Conservation (phyloP, 2,888 invertebrate species). For the Gonocerus acuteangulatus region DNA sequence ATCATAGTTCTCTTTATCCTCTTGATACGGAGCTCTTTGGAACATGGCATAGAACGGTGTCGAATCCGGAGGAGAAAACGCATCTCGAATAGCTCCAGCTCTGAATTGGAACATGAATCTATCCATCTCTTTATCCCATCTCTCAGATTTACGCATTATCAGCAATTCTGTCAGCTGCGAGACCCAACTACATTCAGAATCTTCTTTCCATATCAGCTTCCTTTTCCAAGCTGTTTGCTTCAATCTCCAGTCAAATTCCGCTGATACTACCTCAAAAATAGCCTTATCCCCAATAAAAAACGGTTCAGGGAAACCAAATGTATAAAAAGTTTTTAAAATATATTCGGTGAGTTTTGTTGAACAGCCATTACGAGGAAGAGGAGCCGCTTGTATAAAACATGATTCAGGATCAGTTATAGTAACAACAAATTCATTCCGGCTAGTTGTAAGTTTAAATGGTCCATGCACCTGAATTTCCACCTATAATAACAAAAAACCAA, state of each 20-base stretch:
- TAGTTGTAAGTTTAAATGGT: slow-evolving; percentile 31
- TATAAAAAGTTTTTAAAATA: slow-evolving; percentile 33
- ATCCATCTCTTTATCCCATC: slow-evolving; percentile 35
- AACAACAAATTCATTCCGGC: slow-evolving; percentile 30
- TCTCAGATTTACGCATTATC: slow-evolving; percentile 26
- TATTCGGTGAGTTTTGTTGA: slow-evolving; percentile 30
- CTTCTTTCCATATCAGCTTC: slow-evolving; percentile 9
- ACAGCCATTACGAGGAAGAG: slow-evolving; percentile 24
- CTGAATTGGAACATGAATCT: slow-evolving; percentile 34
- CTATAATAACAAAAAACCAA: slow-evolving; percentile 28
- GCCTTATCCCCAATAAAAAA: slow-evolving; percentile 25
- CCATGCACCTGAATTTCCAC: slow-evolving; percentile 35
- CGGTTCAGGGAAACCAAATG: slow-evolving; percentile 33
- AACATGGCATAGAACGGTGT: slow-evolving; percentile 33
- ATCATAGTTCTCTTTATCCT: slow-evolving; percentile 34
- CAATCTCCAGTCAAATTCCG: slow-evolving; percentile 26
- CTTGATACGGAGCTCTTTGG: slow-evolving; percentile 20
- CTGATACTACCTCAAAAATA: slow-evolving; percentile 24
- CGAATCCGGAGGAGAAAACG: slow-evolving; percentile 7
- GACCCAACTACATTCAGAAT: slow-evolving; percentile 30
- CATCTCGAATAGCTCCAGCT: slow-evolving; percentile 31
- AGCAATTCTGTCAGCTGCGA: slow-evolving; percentile 28
- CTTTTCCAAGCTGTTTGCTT: slow-evolving; percentile 13
- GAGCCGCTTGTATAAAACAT: slow-evolving; percentile 30
- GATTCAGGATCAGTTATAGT: slow-evolving; percentile 35